A percentile compares a stretch with the other conserved stretches of the same genome.
phyloP scores from a whole-genome alignment of 2,113 vertebrate species.

The Eira barbara region DNA sequence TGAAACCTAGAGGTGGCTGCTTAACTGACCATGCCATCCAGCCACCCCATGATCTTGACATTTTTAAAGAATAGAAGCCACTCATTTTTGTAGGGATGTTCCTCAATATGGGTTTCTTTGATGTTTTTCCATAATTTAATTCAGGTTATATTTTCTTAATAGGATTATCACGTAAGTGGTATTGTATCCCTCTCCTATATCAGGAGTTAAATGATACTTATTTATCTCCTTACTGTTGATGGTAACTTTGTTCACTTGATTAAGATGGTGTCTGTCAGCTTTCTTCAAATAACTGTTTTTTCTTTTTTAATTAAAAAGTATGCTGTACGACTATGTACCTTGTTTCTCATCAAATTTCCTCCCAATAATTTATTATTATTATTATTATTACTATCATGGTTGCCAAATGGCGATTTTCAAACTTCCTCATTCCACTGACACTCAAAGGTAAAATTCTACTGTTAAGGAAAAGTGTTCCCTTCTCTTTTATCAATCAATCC shows the following conservation, averaged over 20 bases:
- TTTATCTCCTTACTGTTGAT: background rate
- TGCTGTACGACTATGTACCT: background rate
- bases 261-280: background rate
- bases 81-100: background rate
- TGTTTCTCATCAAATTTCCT: background rate
- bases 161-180: background rate
- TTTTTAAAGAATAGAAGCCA: background rate
- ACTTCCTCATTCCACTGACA: background rate
- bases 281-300: conserved; percentile 43
- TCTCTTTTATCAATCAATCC: background rate
- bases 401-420: conserved; percentile 10
- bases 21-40: background rate
- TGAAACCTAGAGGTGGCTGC: background rate
- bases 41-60: background rate
- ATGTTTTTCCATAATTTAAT: background rate
- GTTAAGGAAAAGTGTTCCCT: background rate
- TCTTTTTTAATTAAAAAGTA: conserved; percentile 9
- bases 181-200: background rate
- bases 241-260: background rate
- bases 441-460: conserved; percentile 3
- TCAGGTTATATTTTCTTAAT: background rate
- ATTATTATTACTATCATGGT: background rate
- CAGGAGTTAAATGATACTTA: background rate
- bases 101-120: background rate
- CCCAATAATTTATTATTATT: background rate